Base-by-base conservation (phyloP, 2,113 vertebrate genomes). In the Paedocypris sp. region DNA sequence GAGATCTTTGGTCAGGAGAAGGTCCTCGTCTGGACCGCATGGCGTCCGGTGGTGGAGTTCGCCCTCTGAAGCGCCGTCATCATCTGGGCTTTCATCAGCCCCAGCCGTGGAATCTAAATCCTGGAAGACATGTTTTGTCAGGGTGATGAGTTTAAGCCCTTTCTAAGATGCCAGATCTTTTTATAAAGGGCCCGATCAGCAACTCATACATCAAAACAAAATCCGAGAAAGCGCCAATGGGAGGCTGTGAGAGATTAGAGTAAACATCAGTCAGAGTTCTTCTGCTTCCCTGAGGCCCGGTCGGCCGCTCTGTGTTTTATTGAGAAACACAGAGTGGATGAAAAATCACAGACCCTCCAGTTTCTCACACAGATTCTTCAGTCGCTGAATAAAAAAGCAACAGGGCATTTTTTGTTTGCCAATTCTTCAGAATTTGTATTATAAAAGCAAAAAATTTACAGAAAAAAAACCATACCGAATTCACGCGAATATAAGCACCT, bases 81-180 rank as follows among this genome's bases (percentile, higher is more conserved):
- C 72, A 26, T 75, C 79, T 6, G 64, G 72, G 31, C 47, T 74
- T 31, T 69, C 39, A n/a, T 79, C 76, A 31, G 73, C 65, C 56
- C 78, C 82, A 31, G 25, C 35, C 3, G 66, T 71, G 6, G 70
- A 67, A 64, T 83, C 76, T 47, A 82, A 58, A 4, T 85, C 87
- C 89, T 91, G 77, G 49, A 69, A 66, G 70, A 64, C n/a, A 59
- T 11, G 6, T 23, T 42, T 56, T 22, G 26, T 41, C 6, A 13
- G 46, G 8, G 9, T 31, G 25, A 11, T 38, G n/a, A 20, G 6
- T n/a, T 42, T 28, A 25, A 49, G 35, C 5, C 7, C 50, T n/a
- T 53, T 13, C 19, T 23, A 32, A 38, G 32, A 38, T 36, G 20
- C 25, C 50, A 26, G 50, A n/a, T 22, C 9, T 19, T n/a, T 35